Base-by-base conservation (phyloP, 1,140 invertebrate genomes). In the Aleiodes sp. region DNA sequence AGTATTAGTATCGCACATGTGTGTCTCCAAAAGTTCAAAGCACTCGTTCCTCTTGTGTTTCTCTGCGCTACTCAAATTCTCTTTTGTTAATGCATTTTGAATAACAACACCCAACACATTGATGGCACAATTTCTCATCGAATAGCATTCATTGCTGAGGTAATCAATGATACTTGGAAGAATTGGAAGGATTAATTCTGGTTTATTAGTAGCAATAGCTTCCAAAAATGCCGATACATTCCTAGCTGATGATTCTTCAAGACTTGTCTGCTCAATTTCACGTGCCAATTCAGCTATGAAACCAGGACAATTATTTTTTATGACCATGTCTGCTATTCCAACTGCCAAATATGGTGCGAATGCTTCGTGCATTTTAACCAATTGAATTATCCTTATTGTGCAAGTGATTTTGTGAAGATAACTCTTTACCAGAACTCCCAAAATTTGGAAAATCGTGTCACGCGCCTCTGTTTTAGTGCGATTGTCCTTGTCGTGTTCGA, bases 1-100 rank as follows among this genome's bases (percentile, higher is more conserved):
- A 2, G 94, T 92, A 75, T 95, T 92, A 1, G 89, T 76, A 82
- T 97, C 96, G 72, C 92, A 89, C 46, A 96, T 89, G 79, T 96
- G 95, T n/a, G 94, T 91, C 77, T 93, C 87, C 2, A 96, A 82
- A 72, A 88, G 86, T 66, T 93, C 90, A 1, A 96, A 85, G 68
- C 94, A 92, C 73, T 92, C 89, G 76, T 94, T 90, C 1, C 94
- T 87, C 43, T 88, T 86, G 26, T 88, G 83, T 73, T 89, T 89
- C 46, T 89, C 84, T 70, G 91, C 91, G n/a, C 91, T 87, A 29
- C 89, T 86, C 8, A 95, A 82, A 28, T 91, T 87, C 73, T 94
- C 93, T 35, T 89, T 89, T 41, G 89, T 91, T 2, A 96, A 82
- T 60, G 91, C 88, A 21, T 89, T 88, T 3, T 91, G 84, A 0